Percentiles rank a stretch among this genome's conserved stretches.
phyloP scores from a whole-genome alignment of 2,113 vertebrate species.

The Apeltes quadracus region DNA sequence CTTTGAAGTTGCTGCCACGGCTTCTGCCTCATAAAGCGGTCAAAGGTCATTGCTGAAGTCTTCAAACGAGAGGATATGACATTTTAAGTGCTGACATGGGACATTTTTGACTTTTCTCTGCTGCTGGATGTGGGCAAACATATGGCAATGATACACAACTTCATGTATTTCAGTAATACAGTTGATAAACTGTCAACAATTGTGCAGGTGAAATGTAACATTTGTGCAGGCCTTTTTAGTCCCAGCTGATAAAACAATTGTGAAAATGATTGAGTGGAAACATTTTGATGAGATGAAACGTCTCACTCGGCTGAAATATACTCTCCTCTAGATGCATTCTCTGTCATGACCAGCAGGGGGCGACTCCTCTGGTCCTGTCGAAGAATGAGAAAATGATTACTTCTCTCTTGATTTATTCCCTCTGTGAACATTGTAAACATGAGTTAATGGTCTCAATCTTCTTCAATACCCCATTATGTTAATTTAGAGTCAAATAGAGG shows the following conservation, averaged over 20 bases:
- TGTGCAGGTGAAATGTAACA: too few species aligned
- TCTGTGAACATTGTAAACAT: too few species aligned
- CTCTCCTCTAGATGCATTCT: too few species aligned
- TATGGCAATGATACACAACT: neutral
- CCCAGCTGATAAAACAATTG: too few species aligned
- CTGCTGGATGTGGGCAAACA: neutral
- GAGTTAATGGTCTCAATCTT: neutral
- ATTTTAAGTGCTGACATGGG: constrained; percentile 28
- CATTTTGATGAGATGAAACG: too few species aligned
- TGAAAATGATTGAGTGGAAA: too few species aligned
- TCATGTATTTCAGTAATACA: too few species aligned
- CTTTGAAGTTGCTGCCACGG: constrained; percentile 48
- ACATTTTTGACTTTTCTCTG: constrained; percentile 18
- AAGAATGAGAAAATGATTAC: neutral
- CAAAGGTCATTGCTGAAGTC: constrained; percentile 44
- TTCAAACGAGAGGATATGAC: constrained; percentile 47
- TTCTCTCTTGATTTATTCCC: too few species aligned
- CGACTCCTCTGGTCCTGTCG: neutral
- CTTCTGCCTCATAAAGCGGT: constrained; percentile 38
- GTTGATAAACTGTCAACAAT: too few species aligned
- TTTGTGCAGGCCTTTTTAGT: too few species aligned
- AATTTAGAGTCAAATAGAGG: too few species aligned
- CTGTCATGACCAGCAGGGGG: neutral
- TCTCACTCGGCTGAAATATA: too few species aligned
- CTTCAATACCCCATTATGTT: neutral